These are phyloP conservation scores for Zonotrichia albicollis DNA, from an alignment of 2,797 vertebrate species.

Conservation along the genomic window DNA sequence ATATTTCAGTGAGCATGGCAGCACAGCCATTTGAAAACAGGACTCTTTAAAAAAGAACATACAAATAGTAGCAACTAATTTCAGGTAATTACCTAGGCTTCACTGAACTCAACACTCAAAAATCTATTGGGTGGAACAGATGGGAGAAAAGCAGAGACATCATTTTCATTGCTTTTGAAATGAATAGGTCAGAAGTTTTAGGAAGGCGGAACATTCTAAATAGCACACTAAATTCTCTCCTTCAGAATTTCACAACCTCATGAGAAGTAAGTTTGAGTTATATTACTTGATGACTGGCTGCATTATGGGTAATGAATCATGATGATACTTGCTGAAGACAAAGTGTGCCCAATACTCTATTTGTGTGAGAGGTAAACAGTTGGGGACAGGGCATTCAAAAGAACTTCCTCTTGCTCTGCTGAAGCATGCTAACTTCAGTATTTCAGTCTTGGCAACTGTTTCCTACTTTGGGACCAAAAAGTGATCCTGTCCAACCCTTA, in stretches of 20 bases:
- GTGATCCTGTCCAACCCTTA: neutral
- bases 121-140: slow-evolving; percentile 17
- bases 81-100: slow-evolving; percentile 1
- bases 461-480: neutral
- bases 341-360: neutral
- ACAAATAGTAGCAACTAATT: neutral
- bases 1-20: neutral
- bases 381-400: neutral
- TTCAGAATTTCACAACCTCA: neutral
- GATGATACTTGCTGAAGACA: neutral
- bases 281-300: neutral
- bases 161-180: neutral
- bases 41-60: neutral
- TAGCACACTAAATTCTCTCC: neutral
- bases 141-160: neutral
- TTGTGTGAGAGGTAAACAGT: neutral
- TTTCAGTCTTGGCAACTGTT: neutral
- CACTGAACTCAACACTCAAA: neutral
- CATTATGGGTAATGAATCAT: slow-evolving; percentile 4
- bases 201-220: slow-evolving; percentile 4
- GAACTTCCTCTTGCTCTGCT: neutral
- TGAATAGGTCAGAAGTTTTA: slow-evolving; percentile 1
- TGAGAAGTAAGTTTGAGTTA: neutral
- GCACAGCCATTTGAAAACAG: neutral
- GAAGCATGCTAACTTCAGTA: neutral